Percentiles rank a stretch among this genome's conserved stretches.
phyloP scores from a whole-genome alignment of 2,888 invertebrate species.

The Nomada hirtipes region DNA sequence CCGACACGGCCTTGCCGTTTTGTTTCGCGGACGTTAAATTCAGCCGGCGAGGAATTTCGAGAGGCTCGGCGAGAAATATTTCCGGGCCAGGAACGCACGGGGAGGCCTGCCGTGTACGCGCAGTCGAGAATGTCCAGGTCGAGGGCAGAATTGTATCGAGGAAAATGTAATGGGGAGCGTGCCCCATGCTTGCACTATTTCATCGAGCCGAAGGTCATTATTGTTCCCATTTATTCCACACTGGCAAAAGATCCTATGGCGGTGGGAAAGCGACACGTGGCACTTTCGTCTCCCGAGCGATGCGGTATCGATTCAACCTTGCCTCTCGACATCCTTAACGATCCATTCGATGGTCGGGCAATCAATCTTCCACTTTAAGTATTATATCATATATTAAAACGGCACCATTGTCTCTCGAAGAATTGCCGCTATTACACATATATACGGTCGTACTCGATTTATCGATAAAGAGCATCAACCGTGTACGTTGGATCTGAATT shows the following conservation, averaged over 20 bases:
- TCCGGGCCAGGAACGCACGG: not conserved
- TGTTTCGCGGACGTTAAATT: slow-evolving; percentile 17
- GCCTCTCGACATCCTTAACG: slow-evolving; percentile 13
- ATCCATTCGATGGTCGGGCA: slow-evolving; percentile 17
- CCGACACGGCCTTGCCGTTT: slow-evolving; percentile 1
- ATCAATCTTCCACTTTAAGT: slow-evolving; percentile 17
- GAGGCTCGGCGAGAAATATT: slow-evolving; percentile 12
- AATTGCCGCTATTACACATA: not conserved
- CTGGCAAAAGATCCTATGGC: slow-evolving; percentile 25
- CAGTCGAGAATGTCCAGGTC: not conserved
- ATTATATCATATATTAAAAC: slow-evolving; percentile 17
- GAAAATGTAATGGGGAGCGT: not conserved
- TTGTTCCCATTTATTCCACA: slow-evolving; percentile 24
- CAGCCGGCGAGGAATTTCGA: slow-evolving; percentile 5
- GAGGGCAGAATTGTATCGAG: not conserved
- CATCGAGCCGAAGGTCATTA: slow-evolving; percentile 40
- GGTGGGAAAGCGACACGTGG: slow-evolving; percentile 48
- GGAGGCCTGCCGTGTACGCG: not conserved
- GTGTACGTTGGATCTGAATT: not conserved
- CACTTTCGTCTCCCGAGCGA: slow-evolving; percentile 14
- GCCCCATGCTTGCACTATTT: slow-evolving; percentile 24
- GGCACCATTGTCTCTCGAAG: slow-evolving; percentile 24
- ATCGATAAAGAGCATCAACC: not conserved
- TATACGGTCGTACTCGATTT: not conserved
- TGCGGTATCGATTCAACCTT: slow-evolving; percentile 22